A percentile compares a stretch with the other conserved stretches of the same genome.
phyloP scores from a whole-genome alignment of 2,113 vertebrate species.

The Tychaedon coryphoeus region DNA sequence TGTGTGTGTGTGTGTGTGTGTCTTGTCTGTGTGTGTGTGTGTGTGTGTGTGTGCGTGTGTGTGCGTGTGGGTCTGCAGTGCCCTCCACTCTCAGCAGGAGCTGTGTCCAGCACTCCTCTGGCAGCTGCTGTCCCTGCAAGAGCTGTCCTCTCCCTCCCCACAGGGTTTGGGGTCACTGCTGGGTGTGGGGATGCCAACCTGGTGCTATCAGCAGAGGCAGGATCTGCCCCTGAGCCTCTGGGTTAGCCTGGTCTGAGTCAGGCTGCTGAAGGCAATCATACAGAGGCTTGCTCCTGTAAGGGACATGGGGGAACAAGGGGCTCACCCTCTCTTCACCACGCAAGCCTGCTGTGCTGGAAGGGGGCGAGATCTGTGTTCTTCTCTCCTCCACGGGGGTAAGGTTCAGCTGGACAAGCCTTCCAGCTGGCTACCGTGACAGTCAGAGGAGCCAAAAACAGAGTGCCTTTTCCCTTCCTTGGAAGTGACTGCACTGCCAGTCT shows the following conservation, averaged over 20 bases:
- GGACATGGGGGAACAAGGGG: fast-evolving
- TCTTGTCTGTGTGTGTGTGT: background rate
- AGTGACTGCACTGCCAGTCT: background rate
- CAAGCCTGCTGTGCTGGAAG: background rate
- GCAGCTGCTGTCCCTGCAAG: background rate
- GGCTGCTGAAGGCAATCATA: background rate
- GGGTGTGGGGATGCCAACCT: background rate
- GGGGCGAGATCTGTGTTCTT: fast-evolving
- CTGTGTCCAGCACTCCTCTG: background rate
- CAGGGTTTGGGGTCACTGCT: background rate
- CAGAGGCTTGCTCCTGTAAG: background rate
- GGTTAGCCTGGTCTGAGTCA: background rate
- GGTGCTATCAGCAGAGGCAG: background rate
- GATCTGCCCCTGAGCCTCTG: background rate
- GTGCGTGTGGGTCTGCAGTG: fast-evolving
- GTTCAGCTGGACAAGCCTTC: background rate
- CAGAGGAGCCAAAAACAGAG: background rate
- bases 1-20: background rate
- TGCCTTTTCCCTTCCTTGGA: background rate
- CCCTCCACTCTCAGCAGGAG: background rate
- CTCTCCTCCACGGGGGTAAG: background rate
- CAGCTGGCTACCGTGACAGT: background rate
- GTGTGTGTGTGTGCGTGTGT: background rate
- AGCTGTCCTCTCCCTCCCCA: background rate
- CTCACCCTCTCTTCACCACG: background rate